Evolutionary conservation across 2,113 vertebrate genomes (phyloP).

Genomic region (Eurystomus gularis): DNA sequence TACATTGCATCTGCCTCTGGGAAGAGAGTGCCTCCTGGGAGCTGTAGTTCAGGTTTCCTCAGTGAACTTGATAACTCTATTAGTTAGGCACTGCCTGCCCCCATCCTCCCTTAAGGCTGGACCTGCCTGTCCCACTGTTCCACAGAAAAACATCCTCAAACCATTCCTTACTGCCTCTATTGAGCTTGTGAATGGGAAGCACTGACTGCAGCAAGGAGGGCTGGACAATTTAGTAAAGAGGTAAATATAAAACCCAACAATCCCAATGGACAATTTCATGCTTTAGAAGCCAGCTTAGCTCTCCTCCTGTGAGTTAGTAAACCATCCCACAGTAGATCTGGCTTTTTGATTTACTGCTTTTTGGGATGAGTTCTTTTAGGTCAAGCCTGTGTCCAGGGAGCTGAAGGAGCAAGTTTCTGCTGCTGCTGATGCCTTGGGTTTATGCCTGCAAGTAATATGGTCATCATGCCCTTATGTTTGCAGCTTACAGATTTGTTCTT

Average conservation of each 20-base stretch:
- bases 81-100: not conserved
- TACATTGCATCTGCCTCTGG: not conserved
- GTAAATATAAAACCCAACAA: not conserved
- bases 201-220: not conserved
- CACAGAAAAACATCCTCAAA: not conserved
- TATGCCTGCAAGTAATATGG: rapidly evolving
- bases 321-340: not conserved
- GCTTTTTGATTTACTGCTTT: not conserved
- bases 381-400: not conserved
- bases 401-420: not conserved
- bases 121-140: not conserved
- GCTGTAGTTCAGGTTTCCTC: not conserved
- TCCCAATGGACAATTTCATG: not conserved
- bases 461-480: not conserved
- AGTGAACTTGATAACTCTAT: not conserved
- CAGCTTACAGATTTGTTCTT: not conserved
- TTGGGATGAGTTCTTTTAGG: not conserved
- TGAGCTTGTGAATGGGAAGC: not conserved
- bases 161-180: not conserved
- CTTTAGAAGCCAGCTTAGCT: not conserved
- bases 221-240: not conserved
- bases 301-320: not conserved
- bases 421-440: not conserved
- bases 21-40: conserved; percentile 1
- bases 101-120: not conserved